Evolutionary conservation across 2,113 vertebrate genomes (phyloP).

Genomic region (Brachypodius melanocephalos): DNA sequence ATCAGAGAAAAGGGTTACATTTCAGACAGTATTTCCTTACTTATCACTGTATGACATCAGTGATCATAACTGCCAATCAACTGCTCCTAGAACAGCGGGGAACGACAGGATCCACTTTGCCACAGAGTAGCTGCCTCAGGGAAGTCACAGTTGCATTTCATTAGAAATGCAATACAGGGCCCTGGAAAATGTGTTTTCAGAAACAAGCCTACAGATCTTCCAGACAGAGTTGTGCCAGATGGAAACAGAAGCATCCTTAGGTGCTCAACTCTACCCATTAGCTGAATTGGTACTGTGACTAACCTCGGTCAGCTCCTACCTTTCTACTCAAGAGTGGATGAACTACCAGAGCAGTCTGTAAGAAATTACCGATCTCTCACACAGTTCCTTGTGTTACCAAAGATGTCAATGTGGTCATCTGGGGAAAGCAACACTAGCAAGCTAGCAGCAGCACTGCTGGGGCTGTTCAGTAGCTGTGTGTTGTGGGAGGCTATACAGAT

Average conservation of each 20-base stretch:
- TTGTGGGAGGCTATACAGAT: not conserved
- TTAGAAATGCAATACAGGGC: not conserved
- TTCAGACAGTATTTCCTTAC: not conserved
- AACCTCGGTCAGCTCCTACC: not conserved
- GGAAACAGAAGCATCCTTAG: not conserved
- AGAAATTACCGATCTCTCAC: not conserved
- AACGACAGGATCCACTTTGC: not conserved
- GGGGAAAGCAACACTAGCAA: not conserved
- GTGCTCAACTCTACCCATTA: not conserved
- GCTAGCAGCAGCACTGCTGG: not conserved
- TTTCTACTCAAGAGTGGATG: not conserved
- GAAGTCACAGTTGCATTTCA: not conserved
- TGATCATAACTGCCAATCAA: not conserved
- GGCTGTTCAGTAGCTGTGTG: not conserved
- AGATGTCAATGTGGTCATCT: not conserved
- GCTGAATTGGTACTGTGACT: not conserved
- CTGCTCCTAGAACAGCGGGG: not conserved
- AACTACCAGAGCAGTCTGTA: not conserved
- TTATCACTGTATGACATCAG: not conserved
- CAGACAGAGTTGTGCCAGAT: not conserved
- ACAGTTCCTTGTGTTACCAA: not conserved
- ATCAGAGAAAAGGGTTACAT: not conserved
- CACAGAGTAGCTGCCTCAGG: not conserved
- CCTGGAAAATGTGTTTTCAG: not conserved
- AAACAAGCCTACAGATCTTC: not conserved